These are phyloP conservation scores for Spatulosminthurus flaviceps DNA, from an alignment of 2,888 invertebrate species.

Conservation along the genomic window DNA sequence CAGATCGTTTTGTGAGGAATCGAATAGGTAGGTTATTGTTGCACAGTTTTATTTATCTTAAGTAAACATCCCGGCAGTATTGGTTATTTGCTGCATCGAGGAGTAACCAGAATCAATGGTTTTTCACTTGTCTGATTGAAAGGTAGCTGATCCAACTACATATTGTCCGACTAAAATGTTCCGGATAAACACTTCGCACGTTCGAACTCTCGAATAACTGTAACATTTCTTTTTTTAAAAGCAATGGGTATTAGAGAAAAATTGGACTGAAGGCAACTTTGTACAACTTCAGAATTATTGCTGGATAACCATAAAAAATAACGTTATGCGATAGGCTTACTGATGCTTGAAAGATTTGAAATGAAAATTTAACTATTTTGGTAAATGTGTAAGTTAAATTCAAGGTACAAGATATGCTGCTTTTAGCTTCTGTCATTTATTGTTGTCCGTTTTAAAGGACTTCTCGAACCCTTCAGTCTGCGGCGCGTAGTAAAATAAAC, in stretches of 20 bases:
- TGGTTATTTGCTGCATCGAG: too few relatives aligned
- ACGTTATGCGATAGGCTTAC: background rate
- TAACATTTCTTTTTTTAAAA: background rate
- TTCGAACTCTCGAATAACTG: too few relatives aligned
- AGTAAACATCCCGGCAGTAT: too few relatives aligned
- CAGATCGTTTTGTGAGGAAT: background rate
- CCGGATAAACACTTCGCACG: too few relatives aligned
- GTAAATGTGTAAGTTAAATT: background rate
- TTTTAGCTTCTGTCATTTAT: background rate
- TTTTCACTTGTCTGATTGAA: background rate
- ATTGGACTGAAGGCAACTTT: constrained; percentile 1
- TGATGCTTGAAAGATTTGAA: constrained; percentile 12
- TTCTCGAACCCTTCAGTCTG: background rate
- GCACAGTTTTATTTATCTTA: too few relatives aligned
- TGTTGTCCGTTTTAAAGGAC: background rate
- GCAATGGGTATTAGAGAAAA: constrained; percentile 4
- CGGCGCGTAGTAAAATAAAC: background rate
- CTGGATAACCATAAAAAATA: background rate
- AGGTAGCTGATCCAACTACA: background rate
- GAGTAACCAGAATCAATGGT: too few relatives aligned
- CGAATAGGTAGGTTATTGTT: background rate
- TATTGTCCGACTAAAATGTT: too few relatives aligned
- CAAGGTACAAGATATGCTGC: background rate
- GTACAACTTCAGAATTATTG: constrained; percentile 16
- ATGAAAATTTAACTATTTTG: background rate